Evolutionary conservation across 2,797 vertebrate genomes (phyloP), one percentile per base, ranked within the genome.

Genomic region (Delichon dasypus): DNA sequence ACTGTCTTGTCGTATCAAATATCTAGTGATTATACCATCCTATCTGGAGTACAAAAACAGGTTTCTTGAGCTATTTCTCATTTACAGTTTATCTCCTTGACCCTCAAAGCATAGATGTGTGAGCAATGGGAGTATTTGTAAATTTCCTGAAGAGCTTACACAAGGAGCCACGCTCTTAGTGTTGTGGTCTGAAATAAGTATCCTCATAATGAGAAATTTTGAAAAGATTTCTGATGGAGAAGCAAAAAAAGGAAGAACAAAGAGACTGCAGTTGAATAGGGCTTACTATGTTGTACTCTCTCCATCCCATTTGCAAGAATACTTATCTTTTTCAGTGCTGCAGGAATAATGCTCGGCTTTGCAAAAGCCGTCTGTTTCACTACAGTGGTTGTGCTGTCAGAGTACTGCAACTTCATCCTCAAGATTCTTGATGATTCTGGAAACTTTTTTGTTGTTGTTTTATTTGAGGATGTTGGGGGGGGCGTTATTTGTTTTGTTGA

Each of bases 401-500:
- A 53, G 26, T 67, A 55, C 23, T 45, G 36, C 6, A 73, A 22
- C 9, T 44, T 65, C 64, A 32, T 53, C 30, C 7, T 48, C 36
- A 76, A 58, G 44, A 66, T 53, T 48, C 19, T 21, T 51, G 23
- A 45, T 22, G 13, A 53, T 55, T 67, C 2, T 2, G 2, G 7
- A 12, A 2, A 40, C 2, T 12, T 16, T 26, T 13, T 10, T 71
- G 7, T 8, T 47, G 15, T 7, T 44, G 8, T 65, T 48, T 40
- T 30, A 9, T 48, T 47, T 65, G 68, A 20, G 8, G 1, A 3
- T 15, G 32, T 38, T 8, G 14, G 3, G 16, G 1, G 10, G 4
- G 1, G 0, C 1, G 7, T 23, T 36, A 23, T 55, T 85, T 44
- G 2, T 10, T 75, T 67, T 36, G 2, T 11, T 38, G 3, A 34